phyloP scores from a whole-genome alignment of 23 tunicate species.

The Ciona savignyi region DNA sequence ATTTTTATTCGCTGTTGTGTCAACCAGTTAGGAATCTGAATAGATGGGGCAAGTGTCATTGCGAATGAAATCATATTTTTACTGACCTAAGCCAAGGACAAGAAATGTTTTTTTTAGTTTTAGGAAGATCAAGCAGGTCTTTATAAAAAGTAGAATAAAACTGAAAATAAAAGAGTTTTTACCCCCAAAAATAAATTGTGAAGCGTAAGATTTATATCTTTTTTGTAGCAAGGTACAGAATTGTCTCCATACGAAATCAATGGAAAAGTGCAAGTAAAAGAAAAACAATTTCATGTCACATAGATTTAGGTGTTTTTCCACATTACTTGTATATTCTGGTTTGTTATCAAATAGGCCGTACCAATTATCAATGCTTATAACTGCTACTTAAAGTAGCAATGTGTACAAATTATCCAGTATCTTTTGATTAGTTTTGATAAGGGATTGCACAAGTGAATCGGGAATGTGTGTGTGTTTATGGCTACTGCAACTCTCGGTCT shows the following conservation, averaged over 20 bases:
- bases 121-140: not conserved
- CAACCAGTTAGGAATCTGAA: not conserved
- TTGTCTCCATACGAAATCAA: not conserved
- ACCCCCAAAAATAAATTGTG: not conserved
- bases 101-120: not conserved
- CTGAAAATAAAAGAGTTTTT: not conserved
- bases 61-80: too few relatives aligned
- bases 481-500: constrained; percentile 92
- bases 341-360: too few relatives aligned
- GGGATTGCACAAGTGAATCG: constrained; percentile 25
- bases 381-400: too few relatives aligned
- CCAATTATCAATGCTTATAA: too few relatives aligned
- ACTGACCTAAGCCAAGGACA: not conserved
- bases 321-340: too few relatives aligned
- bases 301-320: not conserved
- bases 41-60: not conserved
- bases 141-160: not conserved
- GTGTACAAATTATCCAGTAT: too few relatives aligned
- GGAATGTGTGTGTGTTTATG: constrained; percentile 18
- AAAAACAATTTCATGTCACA: not conserved
- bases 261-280: constrained; percentile 1
- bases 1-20: not conserved
- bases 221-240: not conserved
- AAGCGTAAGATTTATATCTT: not conserved
- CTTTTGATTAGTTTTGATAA: too few relatives aligned